phyloP scores from a whole-genome alignment of 2,888 invertebrate genomes.

The Diachrysia chrysitis region DNA sequence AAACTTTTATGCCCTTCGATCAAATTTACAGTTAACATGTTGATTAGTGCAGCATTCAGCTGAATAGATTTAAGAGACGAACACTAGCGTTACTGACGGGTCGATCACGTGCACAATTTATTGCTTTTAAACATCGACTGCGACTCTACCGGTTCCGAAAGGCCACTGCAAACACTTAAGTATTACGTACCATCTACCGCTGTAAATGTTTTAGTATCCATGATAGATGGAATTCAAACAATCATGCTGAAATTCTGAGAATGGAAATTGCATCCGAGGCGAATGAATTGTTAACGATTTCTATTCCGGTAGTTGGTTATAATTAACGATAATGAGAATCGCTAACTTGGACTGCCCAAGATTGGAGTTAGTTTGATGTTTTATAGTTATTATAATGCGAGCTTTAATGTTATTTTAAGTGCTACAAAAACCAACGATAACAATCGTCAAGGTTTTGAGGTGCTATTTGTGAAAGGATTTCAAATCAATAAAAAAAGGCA shows the following conservation, averaged over 20 bases:
- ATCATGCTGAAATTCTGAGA: constrained; percentile 13
- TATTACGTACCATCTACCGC: constrained; percentile 22
- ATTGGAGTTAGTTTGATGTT: constrained; percentile 7
- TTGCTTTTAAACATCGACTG: constrained; percentile 66
- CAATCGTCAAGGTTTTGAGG: background rate
- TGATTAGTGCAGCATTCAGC: constrained; percentile 67
- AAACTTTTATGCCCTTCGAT: constrained; percentile 58
- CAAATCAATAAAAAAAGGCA: constrained; percentile 23
- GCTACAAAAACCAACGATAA: background rate
- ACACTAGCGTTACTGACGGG: constrained; percentile 42
- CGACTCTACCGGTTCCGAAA: constrained; percentile 45
- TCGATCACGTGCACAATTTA: constrained; percentile 73
- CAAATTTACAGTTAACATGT: constrained; percentile 61
- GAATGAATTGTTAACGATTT: constrained; percentile 25
- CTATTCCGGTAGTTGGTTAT: constrained; percentile 16
- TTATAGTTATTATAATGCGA: constrained; percentile 6
- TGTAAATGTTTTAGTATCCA: constrained; percentile 39
- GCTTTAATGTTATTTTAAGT: constrained; percentile 2
- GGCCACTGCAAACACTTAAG: constrained; percentile 41
- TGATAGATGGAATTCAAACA: constrained; percentile 27
- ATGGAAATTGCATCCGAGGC: constrained; percentile 15
- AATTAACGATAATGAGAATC: constrained; percentile 23
- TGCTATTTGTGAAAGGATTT: background rate
- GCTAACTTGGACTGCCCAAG: constrained; percentile 8
- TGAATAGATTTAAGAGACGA: constrained; percentile 58